Percentiles rank a stretch among this genome's conserved stretches.
phyloP scores from a whole-genome alignment of 2,113 vertebrate species.

The Pelecanoides urinatrix region DNA sequence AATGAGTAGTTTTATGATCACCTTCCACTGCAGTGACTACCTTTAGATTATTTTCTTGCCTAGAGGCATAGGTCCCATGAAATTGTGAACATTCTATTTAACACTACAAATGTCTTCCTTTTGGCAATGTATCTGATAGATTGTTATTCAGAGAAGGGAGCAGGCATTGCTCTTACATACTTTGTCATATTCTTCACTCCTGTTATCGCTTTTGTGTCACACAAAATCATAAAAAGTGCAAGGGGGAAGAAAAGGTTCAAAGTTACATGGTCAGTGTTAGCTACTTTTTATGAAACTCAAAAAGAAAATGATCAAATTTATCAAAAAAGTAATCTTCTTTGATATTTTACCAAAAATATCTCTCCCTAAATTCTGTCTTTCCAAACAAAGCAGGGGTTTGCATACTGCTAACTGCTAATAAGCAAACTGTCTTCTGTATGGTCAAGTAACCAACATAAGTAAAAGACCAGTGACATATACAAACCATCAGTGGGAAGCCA shows the following conservation, averaged over 20 bases:
- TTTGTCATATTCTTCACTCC: background rate
- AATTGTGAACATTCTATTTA: conserved; percentile 34
- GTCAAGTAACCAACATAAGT: background rate
- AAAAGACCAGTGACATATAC: background rate
- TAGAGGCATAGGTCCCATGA: background rate
- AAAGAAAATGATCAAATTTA: background rate
- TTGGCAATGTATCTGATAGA: background rate
- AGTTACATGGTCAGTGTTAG: background rate
- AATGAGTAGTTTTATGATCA: background rate
- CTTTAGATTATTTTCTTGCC: conserved; percentile 25
- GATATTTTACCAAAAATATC: background rate
- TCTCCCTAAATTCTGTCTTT: background rate
- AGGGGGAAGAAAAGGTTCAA: background rate
- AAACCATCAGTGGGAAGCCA: background rate
- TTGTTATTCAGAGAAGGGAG: background rate
- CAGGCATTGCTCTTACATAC: background rate
- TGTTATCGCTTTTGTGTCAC: background rate
- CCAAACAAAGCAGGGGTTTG: background rate
- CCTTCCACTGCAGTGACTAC: background rate
- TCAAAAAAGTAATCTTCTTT: background rate
- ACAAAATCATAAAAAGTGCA: background rate
- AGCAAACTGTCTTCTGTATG: background rate
- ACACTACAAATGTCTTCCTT: conserved; percentile 16
- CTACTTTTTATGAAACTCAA: background rate
- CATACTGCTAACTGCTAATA: background rate